Base-by-base conservation (phyloP, 2,888 invertebrate genomes). In the Drosophila subsilvestris region DNA sequence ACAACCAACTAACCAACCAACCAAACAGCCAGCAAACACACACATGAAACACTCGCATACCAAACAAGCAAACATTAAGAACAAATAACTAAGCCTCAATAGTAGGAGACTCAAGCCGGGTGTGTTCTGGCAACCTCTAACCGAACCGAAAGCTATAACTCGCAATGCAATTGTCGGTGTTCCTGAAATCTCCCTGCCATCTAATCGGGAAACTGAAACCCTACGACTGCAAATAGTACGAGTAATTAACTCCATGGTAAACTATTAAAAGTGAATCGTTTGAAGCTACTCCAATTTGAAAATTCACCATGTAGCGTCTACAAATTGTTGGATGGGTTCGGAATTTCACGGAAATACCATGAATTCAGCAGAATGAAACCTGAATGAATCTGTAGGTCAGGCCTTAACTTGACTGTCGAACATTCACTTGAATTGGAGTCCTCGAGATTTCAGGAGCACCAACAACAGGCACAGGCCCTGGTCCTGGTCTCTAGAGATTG, bases 21-120 rank as follows among this genome's bases (percentile, higher is more conserved):
- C 37, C 37, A 37, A 37, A 37, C 37, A 37, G 37, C 37, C 37
- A 37, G n/a, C 47, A 62, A 51, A 57, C 60, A 25, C 47, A 48
- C 72, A 67, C 67, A 77, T 65, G 56, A 60, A 68, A 18, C 45
- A 18, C 45, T 20, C 17, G 45, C 45, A 37, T 37, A 37, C 37
- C n/a, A 37, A 37, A n/a, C 37, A n/a, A 37, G n/a, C 37, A n/a
- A 37, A 37, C n/a, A 37, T n/a, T 7, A n/a, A 37, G n/a, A 37
- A 37, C 37, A 14, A 37, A 37, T n/a, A n/a, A 37, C 37, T 37
- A n/a, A 37, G 7, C 37, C 37, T 14, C 6, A 14, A 37, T n/a
- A 37, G 14, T 37, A 37, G 37, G 7, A 7, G 37, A n/a, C 37
- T 37, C 37, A 37, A 37, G 2, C 7, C 37, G 37, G 37, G 2